Conservation (phyloP, 2,113 vertebrate species). For the Catharus fuscescens region DNA sequence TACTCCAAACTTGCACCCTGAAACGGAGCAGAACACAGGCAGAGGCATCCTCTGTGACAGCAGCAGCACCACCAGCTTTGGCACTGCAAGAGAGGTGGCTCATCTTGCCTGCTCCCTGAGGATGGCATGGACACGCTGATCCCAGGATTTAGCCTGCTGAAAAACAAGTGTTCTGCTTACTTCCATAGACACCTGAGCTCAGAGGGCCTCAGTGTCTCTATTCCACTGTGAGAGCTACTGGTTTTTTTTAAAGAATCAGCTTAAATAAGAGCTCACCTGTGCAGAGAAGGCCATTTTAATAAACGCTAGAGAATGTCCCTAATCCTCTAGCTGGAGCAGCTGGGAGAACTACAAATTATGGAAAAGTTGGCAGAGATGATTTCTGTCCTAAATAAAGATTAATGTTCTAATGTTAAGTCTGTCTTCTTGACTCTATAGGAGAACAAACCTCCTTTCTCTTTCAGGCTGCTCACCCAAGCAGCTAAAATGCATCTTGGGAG, state of each 20-base stretch:
- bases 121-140: neutral
- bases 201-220: neutral
- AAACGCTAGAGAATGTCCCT: neutral
- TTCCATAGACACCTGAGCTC: neutral
- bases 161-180: neutral
- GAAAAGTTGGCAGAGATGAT: neutral
- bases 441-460: neutral
- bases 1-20: neutral
- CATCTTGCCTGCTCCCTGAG: neutral
- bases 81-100: neutral
- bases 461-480: neutral
- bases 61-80: neutral
- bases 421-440: neutral
- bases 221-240: neutral
- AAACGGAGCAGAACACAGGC: neutral
- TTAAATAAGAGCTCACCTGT: neutral
- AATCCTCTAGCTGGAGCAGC: neutral
- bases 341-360: neutral
- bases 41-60: neutral
- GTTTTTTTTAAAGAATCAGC: neutral
- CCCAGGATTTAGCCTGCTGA: neutral
- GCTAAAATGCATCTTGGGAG: neutral
- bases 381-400: slow-evolving; percentile 46
- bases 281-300: neutral
- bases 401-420: neutral